A percentile compares a stretch with the other conserved stretches of the same genome.
Conservation (phyloP, 2,113 vertebrate genomes). For the Argyrosomus japonicus region DNA sequence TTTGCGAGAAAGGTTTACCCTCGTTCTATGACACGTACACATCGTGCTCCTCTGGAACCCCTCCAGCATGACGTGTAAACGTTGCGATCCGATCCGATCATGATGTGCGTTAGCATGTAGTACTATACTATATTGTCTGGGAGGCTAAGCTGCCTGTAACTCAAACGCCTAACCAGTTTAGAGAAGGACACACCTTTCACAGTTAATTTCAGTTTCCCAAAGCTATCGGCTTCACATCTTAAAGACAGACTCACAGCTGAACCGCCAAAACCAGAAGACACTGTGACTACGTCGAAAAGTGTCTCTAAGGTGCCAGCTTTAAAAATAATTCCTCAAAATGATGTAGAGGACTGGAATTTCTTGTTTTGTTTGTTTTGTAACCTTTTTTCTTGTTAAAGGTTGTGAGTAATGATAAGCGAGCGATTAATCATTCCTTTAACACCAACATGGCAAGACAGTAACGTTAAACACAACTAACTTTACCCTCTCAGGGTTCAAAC, state of each 20-base stretch:
- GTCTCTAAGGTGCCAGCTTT: neutral
- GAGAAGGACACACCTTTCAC: conserved; percentile 8
- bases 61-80: neutral
- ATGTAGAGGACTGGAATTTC: too few species aligned
- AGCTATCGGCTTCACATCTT: neutral
- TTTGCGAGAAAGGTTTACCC: neutral
- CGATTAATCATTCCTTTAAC: too few species aligned
- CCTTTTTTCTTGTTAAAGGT: too few species aligned
- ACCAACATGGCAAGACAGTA: too few species aligned
- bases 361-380: too few species aligned
- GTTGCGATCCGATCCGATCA: neutral
- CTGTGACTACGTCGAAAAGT: neutral
- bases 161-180: neutral
- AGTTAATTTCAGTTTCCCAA: conserved; percentile 13
- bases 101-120: neutral
- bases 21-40: neutral
- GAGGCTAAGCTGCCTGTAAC: conserved; percentile 3
- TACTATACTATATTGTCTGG: neutral
- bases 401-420: too few species aligned
- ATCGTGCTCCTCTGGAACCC: neutral
- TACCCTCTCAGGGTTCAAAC: too few species aligned
- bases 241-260: neutral
- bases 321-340: neutral
- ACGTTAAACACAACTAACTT: too few species aligned
- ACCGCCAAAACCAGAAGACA: neutral